Evolutionary conservation across 2,797 vertebrate genomes (phyloP).

Genomic region (Poeciliopsis paucimaculata): DNA sequence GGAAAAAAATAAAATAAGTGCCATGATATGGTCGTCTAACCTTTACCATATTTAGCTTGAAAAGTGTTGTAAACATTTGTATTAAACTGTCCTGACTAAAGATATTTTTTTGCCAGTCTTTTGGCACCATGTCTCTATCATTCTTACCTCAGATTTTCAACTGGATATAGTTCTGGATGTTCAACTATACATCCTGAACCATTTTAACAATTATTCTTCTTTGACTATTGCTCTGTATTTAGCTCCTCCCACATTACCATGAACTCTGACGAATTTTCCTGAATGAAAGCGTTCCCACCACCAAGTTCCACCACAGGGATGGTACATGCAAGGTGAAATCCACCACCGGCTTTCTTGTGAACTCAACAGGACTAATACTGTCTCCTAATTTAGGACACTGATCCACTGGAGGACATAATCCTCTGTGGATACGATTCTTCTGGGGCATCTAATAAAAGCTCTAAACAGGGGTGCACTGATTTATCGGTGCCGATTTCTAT

Average conservation of each 20-base stretch:
- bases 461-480: no score
- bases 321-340: neutral
- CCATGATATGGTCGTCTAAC: neutral
- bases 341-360: neutral
- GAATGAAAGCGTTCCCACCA: neutral
- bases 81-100: neutral
- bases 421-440: neutral
- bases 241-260: neutral
- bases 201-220: neutral
- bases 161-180: neutral
- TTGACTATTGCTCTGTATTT: neutral
- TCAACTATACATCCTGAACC: neutral
- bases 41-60: neutral
- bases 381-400: neutral
- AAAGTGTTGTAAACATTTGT: neutral
- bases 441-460: neutral
- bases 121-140: neutral
- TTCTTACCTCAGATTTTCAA: neutral
- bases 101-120: neutral
- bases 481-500: no score
- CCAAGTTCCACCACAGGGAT: neutral
- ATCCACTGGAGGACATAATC: no score
- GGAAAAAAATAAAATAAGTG: neutral
- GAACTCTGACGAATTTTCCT: neutral
- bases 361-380: neutral